Base-by-base conservation (phyloP, 1,140 invertebrate species). In the Drosophila persimilis region DNA sequence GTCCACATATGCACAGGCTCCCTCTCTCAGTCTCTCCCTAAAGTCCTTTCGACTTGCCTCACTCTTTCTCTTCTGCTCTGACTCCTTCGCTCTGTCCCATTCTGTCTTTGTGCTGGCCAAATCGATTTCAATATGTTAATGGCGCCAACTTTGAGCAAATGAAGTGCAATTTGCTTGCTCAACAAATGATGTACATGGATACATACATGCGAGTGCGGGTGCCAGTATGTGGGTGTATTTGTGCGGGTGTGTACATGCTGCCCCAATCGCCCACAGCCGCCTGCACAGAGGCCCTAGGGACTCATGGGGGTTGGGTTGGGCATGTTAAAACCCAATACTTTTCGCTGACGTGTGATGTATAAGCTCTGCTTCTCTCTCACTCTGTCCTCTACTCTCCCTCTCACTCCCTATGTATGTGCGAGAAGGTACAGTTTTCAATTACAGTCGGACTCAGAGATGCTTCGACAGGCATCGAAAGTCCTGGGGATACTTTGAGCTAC, bases 91-190 rank as follows among this genome's bases (percentile, higher is more conserved):
- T 35, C 9, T 35, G 1, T 39, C 11, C 13, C 11, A 0, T 26
- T 22, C 29, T 9, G 17, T 24, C 46, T 60, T 39, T 29, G 60
- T 35, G 39, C 41, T 39, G 44, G 46, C 70, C 70, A 77, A 85
- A 84, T 84, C 80, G 80, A 84, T 84, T 84, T 67, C 66, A 80
- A 85, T 84, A 85, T 80, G 80, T 80, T 84, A 85, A 84, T 84
- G 80, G 75, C 44, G 57, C 45, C 61, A 67, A 61, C 64, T 66
- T 69, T 64, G 61, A 70, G 79, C 65, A 81, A 81, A 86, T 85
- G 56, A 86, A 85, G 58, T 77, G 69, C 80, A 81, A 67, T 71
- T 86, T 52, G 57, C 48, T 77, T 59, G 70, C 61, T 71, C 47
- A 64, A 62, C 69, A 77, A 74, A 66, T 73, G 44, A 44, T 65